Evolutionary conservation across 2,113 vertebrate genomes (phyloP).

Genomic region (Nesoenas mayeri): DNA sequence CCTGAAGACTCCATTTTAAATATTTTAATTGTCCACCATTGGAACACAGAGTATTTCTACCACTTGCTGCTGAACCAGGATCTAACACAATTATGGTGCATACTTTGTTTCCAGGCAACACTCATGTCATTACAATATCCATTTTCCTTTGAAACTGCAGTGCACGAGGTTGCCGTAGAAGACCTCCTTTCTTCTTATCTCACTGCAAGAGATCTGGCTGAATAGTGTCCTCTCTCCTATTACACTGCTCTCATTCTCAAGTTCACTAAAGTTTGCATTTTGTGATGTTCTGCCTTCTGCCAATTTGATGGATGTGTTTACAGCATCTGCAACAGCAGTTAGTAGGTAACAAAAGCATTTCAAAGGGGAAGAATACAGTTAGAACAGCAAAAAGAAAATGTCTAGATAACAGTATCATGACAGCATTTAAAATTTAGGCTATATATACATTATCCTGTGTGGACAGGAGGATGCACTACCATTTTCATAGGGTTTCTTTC

Average conservation of each 20-base stretch:
- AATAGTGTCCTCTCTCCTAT: background rate
- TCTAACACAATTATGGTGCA: background rate
- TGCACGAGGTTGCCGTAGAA: background rate
- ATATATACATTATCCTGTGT: background rate
- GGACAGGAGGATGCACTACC: background rate
- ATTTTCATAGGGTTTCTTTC: background rate
- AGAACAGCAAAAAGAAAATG: background rate
- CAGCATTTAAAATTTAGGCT: background rate
- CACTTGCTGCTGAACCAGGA: background rate
- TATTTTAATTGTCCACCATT: background rate
- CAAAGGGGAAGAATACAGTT: background rate
- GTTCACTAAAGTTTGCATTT: background rate
- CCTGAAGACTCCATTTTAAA: background rate
- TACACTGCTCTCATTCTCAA: background rate
- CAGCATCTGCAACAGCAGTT: background rate
- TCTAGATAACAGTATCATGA: background rate
- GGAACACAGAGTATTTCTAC: background rate
- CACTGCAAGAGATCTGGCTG: background rate
- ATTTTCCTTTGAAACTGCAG: background rate
- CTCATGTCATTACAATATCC: background rate
- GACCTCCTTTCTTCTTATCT: background rate
- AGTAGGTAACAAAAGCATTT: background rate
- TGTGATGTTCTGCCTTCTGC: background rate
- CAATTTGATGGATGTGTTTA: slow-evolving; percentile 16
- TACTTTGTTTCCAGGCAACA: background rate